phyloP scores from a whole-genome alignment of 2,113 vertebrate genomes.

The Erpornis zantholeuca region DNA sequence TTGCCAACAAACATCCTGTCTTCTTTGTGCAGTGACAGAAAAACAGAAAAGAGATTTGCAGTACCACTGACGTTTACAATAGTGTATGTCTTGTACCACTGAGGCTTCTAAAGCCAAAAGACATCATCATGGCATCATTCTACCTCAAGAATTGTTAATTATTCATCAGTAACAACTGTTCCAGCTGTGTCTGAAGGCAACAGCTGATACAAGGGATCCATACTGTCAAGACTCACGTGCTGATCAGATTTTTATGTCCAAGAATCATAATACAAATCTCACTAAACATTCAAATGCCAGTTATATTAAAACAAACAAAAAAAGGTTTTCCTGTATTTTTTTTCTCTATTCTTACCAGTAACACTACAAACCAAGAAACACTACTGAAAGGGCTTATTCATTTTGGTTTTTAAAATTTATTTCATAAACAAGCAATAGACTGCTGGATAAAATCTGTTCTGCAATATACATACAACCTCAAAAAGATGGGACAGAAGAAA shows the following conservation, averaged over 20 bases:
- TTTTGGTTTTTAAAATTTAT: not conserved
- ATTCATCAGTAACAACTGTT: not conserved
- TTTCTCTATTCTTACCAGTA: not conserved
- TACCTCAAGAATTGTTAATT: not conserved
- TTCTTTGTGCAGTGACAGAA: not conserved
- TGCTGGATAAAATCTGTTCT: not conserved
- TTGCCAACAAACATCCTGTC: not conserved
- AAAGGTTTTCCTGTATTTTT: not conserved
- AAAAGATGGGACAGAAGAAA: not conserved
- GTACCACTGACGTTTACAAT: not conserved
- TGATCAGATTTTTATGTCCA: not conserved
- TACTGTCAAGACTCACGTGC: not conserved
- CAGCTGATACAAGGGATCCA: not conserved
- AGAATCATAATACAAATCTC: not conserved
- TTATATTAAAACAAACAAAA: not conserved
- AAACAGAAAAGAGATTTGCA: not conserved
- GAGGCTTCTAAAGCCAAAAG: not conserved
- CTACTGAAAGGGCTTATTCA: not conserved
- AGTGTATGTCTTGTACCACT: not conserved
- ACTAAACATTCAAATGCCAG: not conserved
- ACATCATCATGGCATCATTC: not conserved
- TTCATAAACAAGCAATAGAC: not conserved
- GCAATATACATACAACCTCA: not conserved
- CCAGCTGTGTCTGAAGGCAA: not conserved
- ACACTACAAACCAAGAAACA: not conserved